Base-by-base conservation (phyloP, 2,888 invertebrate species). In the Drosophila atripex region DNA sequence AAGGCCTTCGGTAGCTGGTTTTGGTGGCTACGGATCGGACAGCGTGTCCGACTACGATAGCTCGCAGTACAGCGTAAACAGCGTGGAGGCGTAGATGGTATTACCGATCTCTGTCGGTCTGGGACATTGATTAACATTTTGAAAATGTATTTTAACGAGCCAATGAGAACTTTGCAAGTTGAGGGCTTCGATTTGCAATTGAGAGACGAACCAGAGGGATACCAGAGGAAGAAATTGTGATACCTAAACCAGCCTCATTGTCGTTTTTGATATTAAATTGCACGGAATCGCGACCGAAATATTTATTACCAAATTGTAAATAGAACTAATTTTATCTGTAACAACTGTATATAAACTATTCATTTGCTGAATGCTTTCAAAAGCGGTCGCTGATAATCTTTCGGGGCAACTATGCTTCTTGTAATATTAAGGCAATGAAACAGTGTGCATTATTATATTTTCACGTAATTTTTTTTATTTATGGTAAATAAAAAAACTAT, bases 61-160 rank as follows among this genome's bases (percentile, higher is more conserved):
- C 71, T 90, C 90, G 25, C 90, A 90, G 50, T 90, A 89, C 60
- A 90, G 90, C 76, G 90, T 89, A n/a, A 90, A 90, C 74, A 90
- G 89, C 68, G 88, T 89, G 14, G 90, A 90, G 60, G 88, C 90
- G 59, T 90, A 86, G 84, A 52, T 46, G 45, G 54, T 30, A 63
- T 46, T 35, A 52, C 11, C 50, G 58, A 23, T 53, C 18, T 14
- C 71, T 69, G 76, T 71, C 59, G 41, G 39, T 43, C 43, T 21
- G 3, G 45, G 38, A 51, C 39, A 18, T 30, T 30, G 28, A 64
- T 52, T 72, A 78, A 87, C 76, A 78, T 85, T 86, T 80, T 41
- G 69, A 73, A 68, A 53, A 38, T 35, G 71, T 58, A 63, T 61
- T 73, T 74, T 76, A 71, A 30, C 14, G 12, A 52, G 85, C 85